Percentiles rank a stretch among this genome's conserved stretches.
phyloP scores from a whole-genome alignment of 1,140 invertebrate species.

The Anthonomus grandis region DNA sequence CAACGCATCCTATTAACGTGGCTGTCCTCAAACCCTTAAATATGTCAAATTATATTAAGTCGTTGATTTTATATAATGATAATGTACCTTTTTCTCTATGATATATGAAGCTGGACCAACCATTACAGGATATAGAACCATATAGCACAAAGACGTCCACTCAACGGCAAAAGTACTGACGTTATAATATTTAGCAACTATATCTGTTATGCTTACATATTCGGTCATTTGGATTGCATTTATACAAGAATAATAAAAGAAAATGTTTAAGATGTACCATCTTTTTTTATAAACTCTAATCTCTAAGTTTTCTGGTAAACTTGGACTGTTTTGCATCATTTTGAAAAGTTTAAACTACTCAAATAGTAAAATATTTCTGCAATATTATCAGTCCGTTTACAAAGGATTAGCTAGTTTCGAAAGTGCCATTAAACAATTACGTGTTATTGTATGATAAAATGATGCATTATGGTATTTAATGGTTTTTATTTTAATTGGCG shows the following conservation, averaged over 20 bases:
- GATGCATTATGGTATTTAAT: too few species aligned
- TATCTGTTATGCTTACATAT: constrained; percentile 56
- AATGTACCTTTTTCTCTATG: constrained; percentile 37
- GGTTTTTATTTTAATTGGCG: too few species aligned
- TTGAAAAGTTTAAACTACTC: neutral
- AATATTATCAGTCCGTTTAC: neutral
- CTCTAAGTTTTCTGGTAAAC: neutral
- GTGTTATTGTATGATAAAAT: too few species aligned
- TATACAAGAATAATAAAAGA: constrained; percentile 12
- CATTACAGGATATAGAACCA: constrained; percentile 32
- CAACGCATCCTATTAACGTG: neutral
- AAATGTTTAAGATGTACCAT: constrained; percentile 21
- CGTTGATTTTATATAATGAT: too few species aligned
- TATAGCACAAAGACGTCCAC: constrained; percentile 51
- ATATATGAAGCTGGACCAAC: constrained; percentile 36
- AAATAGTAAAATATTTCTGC: neutral
- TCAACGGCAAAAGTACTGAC: constrained; percentile 59
- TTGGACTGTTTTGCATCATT: neutral
- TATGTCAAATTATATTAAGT: too few species aligned
- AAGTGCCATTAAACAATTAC: neutral
- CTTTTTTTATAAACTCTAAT: constrained; percentile 11
- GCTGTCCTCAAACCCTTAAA: too few species aligned
- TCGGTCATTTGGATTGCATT: constrained; percentile 53
- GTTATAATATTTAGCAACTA: constrained; percentile 54
- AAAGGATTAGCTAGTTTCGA: neutral